A percentile compares a stretch with the other conserved stretches of the same genome.
phyloP scores from a whole-genome alignment of 2,113 vertebrate species.

The Etia nguti region DNA sequence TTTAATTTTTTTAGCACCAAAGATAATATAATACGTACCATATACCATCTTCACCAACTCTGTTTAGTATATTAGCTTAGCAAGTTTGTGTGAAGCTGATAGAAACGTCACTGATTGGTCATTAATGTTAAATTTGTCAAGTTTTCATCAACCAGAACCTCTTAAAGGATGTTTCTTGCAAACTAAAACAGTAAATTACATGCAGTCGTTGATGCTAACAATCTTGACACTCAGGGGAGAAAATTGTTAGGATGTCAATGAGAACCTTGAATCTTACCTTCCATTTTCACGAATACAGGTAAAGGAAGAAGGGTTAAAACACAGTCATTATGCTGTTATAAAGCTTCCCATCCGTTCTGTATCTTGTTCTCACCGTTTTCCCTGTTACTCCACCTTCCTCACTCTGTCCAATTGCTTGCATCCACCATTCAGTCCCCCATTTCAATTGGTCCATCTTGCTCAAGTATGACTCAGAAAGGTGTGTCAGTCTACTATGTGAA shows the following conservation, averaged over 20 bases:
- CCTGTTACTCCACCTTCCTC: constrained; percentile 53
- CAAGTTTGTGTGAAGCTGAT: not conserved
- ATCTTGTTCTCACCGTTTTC: constrained; percentile 44
- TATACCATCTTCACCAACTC: not conserved
- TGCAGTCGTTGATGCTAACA: not conserved
- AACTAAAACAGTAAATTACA: not conserved
- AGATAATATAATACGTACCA: not conserved
- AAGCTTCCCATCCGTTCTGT: constrained; percentile 49
- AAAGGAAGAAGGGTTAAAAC: not conserved
- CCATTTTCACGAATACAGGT: not conserved
- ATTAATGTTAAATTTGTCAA: not conserved
- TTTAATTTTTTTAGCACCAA: not conserved
- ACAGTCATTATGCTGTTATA: constrained; percentile 1
- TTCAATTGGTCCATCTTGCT: constrained; percentile 72
- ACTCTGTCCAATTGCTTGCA: constrained; percentile 63
- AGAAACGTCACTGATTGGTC: not conserved
- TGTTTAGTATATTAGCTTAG: not conserved
- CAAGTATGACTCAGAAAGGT: constrained; percentile 85
- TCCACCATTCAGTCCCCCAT: constrained; percentile 68
- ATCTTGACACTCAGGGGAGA: too few species aligned
- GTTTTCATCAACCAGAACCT: not conserved
- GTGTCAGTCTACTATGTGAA: constrained; percentile 72
- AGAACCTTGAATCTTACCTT: not conserved
- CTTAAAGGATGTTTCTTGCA: not conserved
- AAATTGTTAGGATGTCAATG: not conserved